These are phyloP conservation scores for Pachyramphus minor DNA, from an alignment of 2,113 vertebrate genomes.

Conservation along the genomic window DNA sequence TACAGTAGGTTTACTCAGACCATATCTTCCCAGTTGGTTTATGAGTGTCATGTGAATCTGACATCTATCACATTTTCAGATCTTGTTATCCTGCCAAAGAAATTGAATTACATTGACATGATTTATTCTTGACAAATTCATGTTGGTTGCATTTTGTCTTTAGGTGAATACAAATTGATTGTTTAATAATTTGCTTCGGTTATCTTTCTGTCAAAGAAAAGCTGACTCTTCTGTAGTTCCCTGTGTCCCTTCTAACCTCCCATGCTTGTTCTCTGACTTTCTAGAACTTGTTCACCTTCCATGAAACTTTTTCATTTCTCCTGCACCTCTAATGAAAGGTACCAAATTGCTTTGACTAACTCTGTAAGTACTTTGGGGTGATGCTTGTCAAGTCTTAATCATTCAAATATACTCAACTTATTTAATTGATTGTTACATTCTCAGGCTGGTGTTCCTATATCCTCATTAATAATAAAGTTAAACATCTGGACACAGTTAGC, in stretches of 20 bases:
- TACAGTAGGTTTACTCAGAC: neutral
- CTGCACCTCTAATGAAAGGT: neutral
- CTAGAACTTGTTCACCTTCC: neutral
- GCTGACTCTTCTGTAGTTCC: neutral
- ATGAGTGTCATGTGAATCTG: conserved; percentile 10
- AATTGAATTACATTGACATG: conserved; percentile 28
- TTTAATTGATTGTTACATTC: neutral
- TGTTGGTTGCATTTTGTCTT: conserved; percentile 16
- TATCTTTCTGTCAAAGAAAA: neutral
- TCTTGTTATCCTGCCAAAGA: conserved; percentile 36
- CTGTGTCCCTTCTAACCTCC: neutral
- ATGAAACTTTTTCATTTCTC: neutral
- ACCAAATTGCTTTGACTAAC: neutral
- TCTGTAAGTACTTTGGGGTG: neutral
- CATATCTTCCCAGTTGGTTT: conserved; percentile 17
- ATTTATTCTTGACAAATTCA: conserved; percentile 44
- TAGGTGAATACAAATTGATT: conserved; percentile 36
- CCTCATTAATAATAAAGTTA: neutral
- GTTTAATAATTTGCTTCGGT: conserved; percentile 40
- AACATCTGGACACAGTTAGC: neutral
- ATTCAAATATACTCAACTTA: neutral
- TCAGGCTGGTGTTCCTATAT: neutral
- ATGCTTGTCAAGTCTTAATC: neutral
- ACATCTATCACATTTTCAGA: conserved; percentile 16
- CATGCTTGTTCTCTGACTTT: neutral